phyloP scores from a whole-genome alignment of 1,140 invertebrate species.

The Pseudomyrmex gracilis region DNA sequence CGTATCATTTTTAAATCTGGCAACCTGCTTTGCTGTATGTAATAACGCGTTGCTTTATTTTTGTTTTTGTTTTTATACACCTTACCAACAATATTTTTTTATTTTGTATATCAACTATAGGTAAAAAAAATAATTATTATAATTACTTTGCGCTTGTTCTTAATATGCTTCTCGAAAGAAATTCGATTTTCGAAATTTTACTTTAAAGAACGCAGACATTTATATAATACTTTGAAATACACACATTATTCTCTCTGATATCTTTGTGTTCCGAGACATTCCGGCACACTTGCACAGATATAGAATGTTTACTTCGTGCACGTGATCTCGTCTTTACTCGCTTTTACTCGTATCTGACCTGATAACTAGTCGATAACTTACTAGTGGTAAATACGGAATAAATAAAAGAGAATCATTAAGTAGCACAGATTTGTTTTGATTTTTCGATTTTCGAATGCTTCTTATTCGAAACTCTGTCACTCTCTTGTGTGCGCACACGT shows the following conservation, averaged over 20 bases:
- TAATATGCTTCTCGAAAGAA: no score
- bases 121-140: no score
- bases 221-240: neutral
- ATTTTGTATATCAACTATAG: no score
- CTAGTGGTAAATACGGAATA: constrained; percentile 4
- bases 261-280: neutral
- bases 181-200: no score
- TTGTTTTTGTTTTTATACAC: no score
- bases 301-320: neutral
- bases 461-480: neutral
- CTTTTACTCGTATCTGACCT: neutral
- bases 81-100: no score
- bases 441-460: neutral
- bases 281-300: neutral
- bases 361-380: constrained; percentile 6
- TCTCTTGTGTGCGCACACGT: neutral
- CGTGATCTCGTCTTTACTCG: neutral
- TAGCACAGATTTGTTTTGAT: neutral
- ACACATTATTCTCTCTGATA: neutral
- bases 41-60: no score
- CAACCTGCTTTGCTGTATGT: no score
- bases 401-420: neutral
- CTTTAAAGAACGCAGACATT: neutral
- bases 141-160: no score
- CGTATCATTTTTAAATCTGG: no score